A percentile compares a stretch with the other conserved stretches of the same genome.
These are phyloP conservation scores for Intellagama lesueurii DNA, from an alignment of 2,797 vertebrate species.

Conservation along the genomic window DNA sequence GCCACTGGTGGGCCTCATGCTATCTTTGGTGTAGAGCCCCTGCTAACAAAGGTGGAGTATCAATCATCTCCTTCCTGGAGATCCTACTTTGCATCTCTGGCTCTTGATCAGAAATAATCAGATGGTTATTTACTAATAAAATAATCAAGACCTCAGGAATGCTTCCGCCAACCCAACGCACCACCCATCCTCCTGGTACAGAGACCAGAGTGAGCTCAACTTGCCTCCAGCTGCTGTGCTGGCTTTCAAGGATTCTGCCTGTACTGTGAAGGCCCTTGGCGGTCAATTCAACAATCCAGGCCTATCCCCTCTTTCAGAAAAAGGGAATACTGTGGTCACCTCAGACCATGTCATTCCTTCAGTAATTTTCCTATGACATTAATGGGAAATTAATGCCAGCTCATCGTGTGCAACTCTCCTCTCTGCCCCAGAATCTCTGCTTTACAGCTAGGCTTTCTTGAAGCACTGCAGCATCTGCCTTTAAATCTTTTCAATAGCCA, in stretches of 20 bases:
- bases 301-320: background rate
- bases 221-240: conserved; percentile 42
- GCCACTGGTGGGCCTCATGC: conserved; percentile 53
- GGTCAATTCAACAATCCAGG: conserved; percentile 47
- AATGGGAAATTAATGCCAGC: conserved; percentile 64
- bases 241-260: conserved; percentile 58
- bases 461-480: conserved; percentile 52
- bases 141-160: conserved; percentile 73
- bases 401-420: conserved; percentile 77
- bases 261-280: conserved; percentile 24
- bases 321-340: conserved; percentile 1
- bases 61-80: conserved; percentile 73
- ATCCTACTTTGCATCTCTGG: conserved; percentile 73
- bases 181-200: conserved; percentile 40
- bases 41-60: conserved; percentile 71
- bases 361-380: conserved; percentile 57
- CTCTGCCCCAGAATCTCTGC: conserved; percentile 75
- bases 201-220: conserved; percentile 58
- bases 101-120: conserved; percentile 75
- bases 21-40: conserved; percentile 69
- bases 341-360: conserved; percentile 55
- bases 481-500: conserved; percentile 78
- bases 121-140: conserved; percentile 80
- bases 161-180: background rate
- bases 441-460: conserved; percentile 62